A percentile compares a stretch with the other conserved stretches of the same genome.
Evolutionary conservation across 2,113 vertebrate genomes (phyloP).

Genomic region (Hippocampus comes): DNA sequence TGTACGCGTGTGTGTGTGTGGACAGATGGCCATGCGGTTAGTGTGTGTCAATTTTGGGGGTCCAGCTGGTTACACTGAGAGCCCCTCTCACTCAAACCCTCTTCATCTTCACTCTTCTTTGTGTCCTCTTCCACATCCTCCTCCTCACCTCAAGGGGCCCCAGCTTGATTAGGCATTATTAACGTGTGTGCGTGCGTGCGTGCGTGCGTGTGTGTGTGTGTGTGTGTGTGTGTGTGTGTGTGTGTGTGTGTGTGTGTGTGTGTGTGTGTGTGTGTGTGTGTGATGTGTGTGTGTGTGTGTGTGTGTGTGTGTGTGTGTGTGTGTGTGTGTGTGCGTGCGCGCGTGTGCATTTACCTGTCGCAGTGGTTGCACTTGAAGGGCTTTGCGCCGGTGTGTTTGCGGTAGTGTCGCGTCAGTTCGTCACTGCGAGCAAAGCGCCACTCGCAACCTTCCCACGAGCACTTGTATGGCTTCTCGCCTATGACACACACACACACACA

Average conservation of each 20-base stretch:
- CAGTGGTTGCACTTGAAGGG: slow-evolving; percentile 9
- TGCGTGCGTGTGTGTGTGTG: slow-evolving; percentile 8
- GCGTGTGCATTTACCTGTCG: slow-evolving; percentile 22
- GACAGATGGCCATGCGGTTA: slow-evolving; percentile 4
- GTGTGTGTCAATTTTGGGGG: neutral
- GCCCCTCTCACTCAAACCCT: slow-evolving; percentile 2
- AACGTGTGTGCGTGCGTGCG: neutral
- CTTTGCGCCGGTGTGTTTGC: slow-evolving; percentile 7
- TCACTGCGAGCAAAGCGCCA: slow-evolving; percentile 8
- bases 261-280: neutral
- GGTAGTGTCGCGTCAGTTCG: slow-evolving; percentile 9
- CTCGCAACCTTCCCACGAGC: slow-evolving; percentile 8
- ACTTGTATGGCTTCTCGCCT: slow-evolving; percentile 12
- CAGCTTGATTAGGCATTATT: slow-evolving; percentile 18
- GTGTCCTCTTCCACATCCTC: neutral
- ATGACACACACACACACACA: neutral
- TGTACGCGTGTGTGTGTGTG: neutral
- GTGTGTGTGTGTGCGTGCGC: slow-evolving; percentile 9
- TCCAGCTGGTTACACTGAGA: slow-evolving; percentile 3
- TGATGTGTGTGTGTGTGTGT: too few species aligned
- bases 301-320: neutral
- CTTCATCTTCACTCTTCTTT: slow-evolving; percentile 2
- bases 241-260: neutral
- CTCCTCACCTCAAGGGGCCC: neutral
- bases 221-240: neutral